phyloP scores from a whole-genome alignment of 2,113 vertebrate genomes.

The Mobula birostris region DNA sequence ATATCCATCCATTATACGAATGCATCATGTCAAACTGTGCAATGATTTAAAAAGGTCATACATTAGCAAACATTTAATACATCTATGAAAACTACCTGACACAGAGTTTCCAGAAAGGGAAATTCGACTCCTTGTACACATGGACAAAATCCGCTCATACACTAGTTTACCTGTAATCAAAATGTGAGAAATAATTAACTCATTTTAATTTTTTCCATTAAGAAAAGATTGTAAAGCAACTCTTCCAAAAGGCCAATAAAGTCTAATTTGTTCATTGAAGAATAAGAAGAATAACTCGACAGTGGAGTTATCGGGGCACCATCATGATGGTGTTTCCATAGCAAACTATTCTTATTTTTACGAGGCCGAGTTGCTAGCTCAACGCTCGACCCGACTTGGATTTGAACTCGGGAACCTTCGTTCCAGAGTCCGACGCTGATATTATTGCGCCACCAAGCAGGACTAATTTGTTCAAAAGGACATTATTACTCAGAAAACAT shows the following conservation, averaged over 20 bases:
- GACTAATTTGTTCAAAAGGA: not conserved
- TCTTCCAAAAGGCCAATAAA: not conserved
- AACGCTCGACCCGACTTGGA: too few species aligned
- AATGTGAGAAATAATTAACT: not conserved
- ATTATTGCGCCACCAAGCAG: too few species aligned
- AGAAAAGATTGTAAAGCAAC: not conserved
- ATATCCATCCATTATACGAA: not conserved
- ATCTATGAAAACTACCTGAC: not conserved
- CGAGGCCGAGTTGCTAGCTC: too few species aligned
- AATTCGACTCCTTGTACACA: conserved; percentile 70
- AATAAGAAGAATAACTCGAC: too few species aligned
- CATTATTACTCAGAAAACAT: not conserved
- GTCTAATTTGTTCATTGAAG: not conserved
- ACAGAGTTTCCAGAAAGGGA: conserved; percentile 56
- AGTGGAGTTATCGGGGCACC: too few species aligned
- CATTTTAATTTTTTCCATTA: too few species aligned
- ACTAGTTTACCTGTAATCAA: conserved; percentile 74
- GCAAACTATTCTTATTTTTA: too few species aligned
- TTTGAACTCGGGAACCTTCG: too few species aligned
- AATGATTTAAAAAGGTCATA: too few species aligned
- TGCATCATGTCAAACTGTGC: not conserved
- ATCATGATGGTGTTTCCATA: too few species aligned
- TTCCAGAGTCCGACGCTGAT: too few species aligned
- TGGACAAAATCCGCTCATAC: conserved; percentile 85
- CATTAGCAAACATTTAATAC: not conserved